phyloP scores from a whole-genome alignment of 2,113 vertebrate genomes.

The Tamias sibiricus region DNA sequence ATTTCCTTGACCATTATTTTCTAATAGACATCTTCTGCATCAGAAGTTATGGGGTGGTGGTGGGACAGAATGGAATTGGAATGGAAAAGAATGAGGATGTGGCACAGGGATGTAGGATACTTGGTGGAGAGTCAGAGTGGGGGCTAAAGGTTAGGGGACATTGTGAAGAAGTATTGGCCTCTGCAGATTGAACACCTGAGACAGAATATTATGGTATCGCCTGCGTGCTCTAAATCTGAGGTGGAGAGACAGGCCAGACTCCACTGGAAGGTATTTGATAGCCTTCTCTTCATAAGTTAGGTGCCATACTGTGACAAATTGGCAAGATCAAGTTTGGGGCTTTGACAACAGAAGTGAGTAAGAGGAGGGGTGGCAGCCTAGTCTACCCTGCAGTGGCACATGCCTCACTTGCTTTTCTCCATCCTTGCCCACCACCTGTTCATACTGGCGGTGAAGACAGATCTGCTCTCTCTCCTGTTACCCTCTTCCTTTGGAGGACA shows the following conservation, averaged over 20 bases:
- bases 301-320: background rate
- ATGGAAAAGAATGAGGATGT: background rate
- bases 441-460: background rate
- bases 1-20: conserved; percentile 37
- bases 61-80: background rate
- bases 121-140: background rate
- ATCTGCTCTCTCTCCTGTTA: background rate
- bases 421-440: background rate
- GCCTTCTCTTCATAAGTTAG: background rate
- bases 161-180: background rate
- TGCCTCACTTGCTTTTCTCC: background rate
- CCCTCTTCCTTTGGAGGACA: background rate
- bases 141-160: background rate
- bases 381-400: background rate
- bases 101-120: background rate
- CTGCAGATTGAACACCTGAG: background rate
- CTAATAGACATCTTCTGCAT: background rate
- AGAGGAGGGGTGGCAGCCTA: background rate
- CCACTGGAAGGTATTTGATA: background rate
- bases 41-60: background rate
- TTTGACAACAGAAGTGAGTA: background rate
- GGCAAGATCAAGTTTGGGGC: background rate
- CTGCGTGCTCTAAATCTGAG: background rate
- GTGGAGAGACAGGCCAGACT: background rate
- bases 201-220: background rate